Percentiles rank a stretch among this genome's conserved stretches.
These are phyloP conservation scores for Alca torda DNA, from an alignment of 2,797 vertebrate genomes.

Conservation along the genomic window DNA sequence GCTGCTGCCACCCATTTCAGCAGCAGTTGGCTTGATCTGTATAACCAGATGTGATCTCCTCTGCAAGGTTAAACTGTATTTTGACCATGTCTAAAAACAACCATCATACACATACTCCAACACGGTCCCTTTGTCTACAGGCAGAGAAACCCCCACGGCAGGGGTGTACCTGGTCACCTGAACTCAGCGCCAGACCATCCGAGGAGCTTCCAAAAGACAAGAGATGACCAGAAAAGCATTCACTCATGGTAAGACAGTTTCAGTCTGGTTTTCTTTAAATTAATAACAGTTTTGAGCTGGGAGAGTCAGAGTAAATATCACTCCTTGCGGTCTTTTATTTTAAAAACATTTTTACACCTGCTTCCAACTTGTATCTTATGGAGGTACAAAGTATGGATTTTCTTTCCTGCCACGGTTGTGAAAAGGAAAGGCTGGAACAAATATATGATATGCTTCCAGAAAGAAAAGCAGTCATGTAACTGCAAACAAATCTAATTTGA, in stretches of 20 bases:
- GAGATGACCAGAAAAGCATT: not conserved
- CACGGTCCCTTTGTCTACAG: not conserved
- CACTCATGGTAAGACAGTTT: not conserved
- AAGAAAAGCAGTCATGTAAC: not conserved
- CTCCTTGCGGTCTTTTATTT: not conserved
- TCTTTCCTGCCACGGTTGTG: not conserved
- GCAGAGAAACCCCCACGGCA: not conserved
- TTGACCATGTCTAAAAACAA: not conserved
- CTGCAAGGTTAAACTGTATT: not conserved
- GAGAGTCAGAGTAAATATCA: not conserved
- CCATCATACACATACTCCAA: accelerated
- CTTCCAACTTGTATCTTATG: not conserved
- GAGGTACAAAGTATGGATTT: not conserved
- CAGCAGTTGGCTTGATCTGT: not conserved
- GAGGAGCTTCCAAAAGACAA: not conserved
- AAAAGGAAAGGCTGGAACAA: not conserved
- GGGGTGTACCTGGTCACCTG: accelerated
- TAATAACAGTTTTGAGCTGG: not conserved
- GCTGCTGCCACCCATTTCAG: accelerated
- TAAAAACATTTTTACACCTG: not conserved
- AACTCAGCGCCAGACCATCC: accelerated
- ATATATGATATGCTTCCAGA: not conserved
- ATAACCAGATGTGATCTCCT: not conserved
- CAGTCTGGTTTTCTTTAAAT: not conserved
- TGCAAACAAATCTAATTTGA: not conserved